Evolutionary conservation across 2,888 invertebrate genomes (phyloP).

Genomic region (Thelaira solivaga): DNA sequence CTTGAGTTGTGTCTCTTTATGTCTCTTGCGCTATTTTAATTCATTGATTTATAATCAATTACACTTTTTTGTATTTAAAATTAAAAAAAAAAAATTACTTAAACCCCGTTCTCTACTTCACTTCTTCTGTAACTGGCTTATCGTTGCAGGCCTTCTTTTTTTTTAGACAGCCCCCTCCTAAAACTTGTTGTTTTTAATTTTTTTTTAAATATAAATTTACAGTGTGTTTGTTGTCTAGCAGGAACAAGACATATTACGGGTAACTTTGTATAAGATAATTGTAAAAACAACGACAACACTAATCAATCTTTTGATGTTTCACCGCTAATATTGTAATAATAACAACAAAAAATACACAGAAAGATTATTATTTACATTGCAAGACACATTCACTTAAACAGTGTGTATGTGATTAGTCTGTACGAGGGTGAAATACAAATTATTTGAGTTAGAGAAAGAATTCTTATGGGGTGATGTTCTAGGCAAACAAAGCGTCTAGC

Average conservation of each 20-base stretch:
- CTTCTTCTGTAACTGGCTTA: too few species aligned
- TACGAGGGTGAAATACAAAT: too few species aligned
- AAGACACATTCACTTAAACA: too few species aligned
- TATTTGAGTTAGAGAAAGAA: too few species aligned
- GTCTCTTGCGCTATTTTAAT: conserved; percentile 36
- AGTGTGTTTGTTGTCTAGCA: conserved; percentile 21
- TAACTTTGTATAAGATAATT: conserved; percentile 19
- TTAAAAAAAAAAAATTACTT: too few species aligned
- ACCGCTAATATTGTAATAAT: conserved; percentile 45
- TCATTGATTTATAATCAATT: conserved; percentile 57
- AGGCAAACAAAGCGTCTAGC: too few species aligned
- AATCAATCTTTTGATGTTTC: conserved; percentile 59
- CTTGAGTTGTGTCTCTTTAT: background rate
- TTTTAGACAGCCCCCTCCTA: background rate
- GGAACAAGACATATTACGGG: conserved; percentile 22
- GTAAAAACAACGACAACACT: conserved; percentile 34
- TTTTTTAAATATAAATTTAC: conserved; percentile 40
- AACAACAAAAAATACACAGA: conserved; percentile 28
- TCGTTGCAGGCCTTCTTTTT: background rate
- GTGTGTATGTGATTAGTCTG: too few species aligned
- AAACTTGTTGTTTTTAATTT: background rate
- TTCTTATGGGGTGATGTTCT: too few species aligned
- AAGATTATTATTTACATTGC: background rate
- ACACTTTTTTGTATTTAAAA: conserved; percentile 15
- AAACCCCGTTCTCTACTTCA: background rate